Conservation (phyloP, 2,888 invertebrate species). For the Drosophila borealis region DNA sequence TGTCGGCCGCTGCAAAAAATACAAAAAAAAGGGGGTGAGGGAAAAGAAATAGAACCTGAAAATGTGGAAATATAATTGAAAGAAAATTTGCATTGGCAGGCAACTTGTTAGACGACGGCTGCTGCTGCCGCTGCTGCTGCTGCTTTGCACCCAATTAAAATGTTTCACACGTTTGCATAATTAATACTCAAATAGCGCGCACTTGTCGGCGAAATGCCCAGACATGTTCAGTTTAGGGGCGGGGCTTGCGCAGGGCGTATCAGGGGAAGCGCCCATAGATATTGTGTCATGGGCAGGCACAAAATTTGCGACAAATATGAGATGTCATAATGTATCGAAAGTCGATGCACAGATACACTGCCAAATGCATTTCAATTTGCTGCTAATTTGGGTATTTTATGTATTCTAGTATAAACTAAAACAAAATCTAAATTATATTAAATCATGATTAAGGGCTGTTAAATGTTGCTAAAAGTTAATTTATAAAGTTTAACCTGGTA, state of each 20-base stretch:
- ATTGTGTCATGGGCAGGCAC: conserved; percentile 32
- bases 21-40: conserved; percentile 11
- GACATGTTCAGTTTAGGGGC: conserved; percentile 20
- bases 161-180: conserved; percentile 85
- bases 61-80: conserved; percentile 69
- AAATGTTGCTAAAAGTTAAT: no score
- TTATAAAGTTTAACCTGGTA: no score
- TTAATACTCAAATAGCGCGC: conserved; percentile 84
- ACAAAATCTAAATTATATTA: no score
- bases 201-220: conserved; percentile 66
- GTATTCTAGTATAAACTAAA: no score
- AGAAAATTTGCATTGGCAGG: conserved; percentile 74
- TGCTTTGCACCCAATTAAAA: conserved; percentile 84
- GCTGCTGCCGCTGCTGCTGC: conserved; percentile 26
- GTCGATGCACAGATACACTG: conserved; percentile 1
- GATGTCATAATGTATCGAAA: no score
- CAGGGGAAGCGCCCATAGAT: conserved; percentile 4
- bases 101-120: conserved; percentile 51
- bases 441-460: no score
- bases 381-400: not conserved
- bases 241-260: not conserved
- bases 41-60: conserved; percentile 26
- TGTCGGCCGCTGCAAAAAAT: conserved; percentile 41
- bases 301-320: conserved; percentile 46
- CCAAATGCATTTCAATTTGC: not conserved